These are phyloP conservation scores for Cheirogaleus medius DNA, from an alignment of 2,113 vertebrate species.

Conservation along the genomic window DNA sequence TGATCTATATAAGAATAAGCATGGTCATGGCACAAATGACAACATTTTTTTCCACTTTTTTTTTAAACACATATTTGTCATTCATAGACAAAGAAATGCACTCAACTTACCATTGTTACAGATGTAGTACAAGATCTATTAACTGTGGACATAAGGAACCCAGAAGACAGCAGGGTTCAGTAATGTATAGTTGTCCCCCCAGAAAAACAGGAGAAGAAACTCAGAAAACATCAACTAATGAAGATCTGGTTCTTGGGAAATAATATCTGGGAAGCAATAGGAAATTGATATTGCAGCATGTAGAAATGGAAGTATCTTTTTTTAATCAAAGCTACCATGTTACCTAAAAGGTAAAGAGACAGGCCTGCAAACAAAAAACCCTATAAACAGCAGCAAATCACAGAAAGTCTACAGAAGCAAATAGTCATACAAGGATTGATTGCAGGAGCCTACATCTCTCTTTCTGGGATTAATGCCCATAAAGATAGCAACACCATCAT, in stretches of 20 bases:
- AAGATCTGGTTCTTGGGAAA: not conserved
- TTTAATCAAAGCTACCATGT: constrained; percentile 39
- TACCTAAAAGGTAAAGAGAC: constrained; percentile 26
- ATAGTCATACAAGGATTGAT: constrained; percentile 8
- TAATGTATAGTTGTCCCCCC: not conserved
- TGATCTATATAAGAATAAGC: not conserved
- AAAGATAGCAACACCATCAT: constrained; percentile 70
- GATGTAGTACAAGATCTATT: not conserved
- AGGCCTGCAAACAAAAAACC: not conserved
- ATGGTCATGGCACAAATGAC: not conserved
- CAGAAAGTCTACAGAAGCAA: constrained; percentile 40
- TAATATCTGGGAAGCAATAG: not conserved
- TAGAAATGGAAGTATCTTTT: constrained; percentile 9
- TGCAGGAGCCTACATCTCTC: constrained; percentile 29
- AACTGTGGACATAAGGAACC: not conserved
- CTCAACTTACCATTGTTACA: not conserved
- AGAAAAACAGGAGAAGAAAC: not conserved
- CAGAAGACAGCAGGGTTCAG: not conserved
- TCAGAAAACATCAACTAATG: not conserved
- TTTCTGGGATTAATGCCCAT: constrained; percentile 72
- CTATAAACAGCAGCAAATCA: constrained; percentile 36
- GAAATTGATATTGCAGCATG: not conserved
- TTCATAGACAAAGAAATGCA: not conserved
- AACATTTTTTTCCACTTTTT: not conserved
- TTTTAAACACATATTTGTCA: not conserved